phyloP scores from a whole-genome alignment of 2,888 invertebrate species.

The Epinotia bilunana region DNA sequence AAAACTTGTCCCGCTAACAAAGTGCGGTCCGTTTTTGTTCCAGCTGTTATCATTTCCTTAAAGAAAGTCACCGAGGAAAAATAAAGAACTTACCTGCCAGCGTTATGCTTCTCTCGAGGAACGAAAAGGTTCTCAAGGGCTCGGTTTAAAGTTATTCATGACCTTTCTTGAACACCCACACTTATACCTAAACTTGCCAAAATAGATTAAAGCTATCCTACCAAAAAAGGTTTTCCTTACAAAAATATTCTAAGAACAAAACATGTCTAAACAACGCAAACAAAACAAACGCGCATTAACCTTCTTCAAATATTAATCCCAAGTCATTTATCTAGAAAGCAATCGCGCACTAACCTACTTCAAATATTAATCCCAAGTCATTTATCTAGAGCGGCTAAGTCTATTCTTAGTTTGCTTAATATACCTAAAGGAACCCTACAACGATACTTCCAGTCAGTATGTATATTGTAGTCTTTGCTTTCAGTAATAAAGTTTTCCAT shows the following conservation, averaged over 20 bases:
- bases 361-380: slow-evolving; percentile 12
- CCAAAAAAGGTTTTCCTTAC: not conserved
- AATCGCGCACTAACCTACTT: not conserved
- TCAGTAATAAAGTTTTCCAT: slow-evolving; percentile 30
- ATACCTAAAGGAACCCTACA: not conserved
- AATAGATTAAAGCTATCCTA: not conserved
- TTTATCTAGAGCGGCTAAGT: slow-evolving; percentile 2
- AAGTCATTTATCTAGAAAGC: no score
- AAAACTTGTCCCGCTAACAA: no score
- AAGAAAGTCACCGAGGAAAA: not conserved
- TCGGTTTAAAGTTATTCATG: slow-evolving; percentile 1
- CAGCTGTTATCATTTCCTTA: not conserved
- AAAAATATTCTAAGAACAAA: not conserved
- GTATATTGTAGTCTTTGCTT: no score
- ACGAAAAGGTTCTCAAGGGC: not conserved
- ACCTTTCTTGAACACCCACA: not conserved
- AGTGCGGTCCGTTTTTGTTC: not conserved
- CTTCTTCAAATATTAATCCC: not conserved
- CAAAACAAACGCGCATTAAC: not conserved
- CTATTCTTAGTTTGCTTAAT: not conserved
- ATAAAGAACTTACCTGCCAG: slow-evolving; percentile 23
- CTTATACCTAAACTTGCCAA: no score
- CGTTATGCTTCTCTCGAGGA: slow-evolving; percentile 14
- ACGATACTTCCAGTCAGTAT: slow-evolving; percentile 26
- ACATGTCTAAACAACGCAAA: not conserved